phyloP scores from a whole-genome alignment of 2,113 vertebrate species.

The Aepyceros melampus region DNA sequence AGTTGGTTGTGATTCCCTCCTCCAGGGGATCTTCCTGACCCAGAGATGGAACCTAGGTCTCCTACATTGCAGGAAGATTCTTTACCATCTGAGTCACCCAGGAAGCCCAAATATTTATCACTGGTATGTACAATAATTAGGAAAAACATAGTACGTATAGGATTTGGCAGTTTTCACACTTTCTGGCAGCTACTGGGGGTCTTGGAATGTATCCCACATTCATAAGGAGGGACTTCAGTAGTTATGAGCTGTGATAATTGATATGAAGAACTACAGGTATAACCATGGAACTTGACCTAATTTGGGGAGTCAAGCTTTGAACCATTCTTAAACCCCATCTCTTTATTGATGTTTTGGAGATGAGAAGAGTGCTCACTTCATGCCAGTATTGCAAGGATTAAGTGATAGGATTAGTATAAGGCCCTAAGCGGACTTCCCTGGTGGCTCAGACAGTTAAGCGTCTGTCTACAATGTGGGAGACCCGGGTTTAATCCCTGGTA shows the following conservation, averaged over 20 bases:
- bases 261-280: background rate
- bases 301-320: constrained; percentile 7
- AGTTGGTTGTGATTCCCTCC: background rate
- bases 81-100: background rate
- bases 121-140: background rate
- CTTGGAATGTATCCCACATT: background rate
- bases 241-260: background rate
- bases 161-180: background rate
- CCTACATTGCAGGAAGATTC: background rate
- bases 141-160: background rate
- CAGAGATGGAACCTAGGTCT: background rate
- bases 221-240: background rate
- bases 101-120: background rate
- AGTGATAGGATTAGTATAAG: background rate
- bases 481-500: too few relatives aligned
- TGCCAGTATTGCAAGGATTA: background rate
- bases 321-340: background rate
- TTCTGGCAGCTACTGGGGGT: background rate
- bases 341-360: constrained; percentile 30
- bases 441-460: too few relatives aligned
- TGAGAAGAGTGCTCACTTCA: background rate
- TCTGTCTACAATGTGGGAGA: too few relatives aligned
- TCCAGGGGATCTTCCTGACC: background rate
- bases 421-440: background rate
- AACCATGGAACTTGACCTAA: background rate